Conservation (phyloP, 92 coral and sea anemone species). For the Porites cylindrica region DNA sequence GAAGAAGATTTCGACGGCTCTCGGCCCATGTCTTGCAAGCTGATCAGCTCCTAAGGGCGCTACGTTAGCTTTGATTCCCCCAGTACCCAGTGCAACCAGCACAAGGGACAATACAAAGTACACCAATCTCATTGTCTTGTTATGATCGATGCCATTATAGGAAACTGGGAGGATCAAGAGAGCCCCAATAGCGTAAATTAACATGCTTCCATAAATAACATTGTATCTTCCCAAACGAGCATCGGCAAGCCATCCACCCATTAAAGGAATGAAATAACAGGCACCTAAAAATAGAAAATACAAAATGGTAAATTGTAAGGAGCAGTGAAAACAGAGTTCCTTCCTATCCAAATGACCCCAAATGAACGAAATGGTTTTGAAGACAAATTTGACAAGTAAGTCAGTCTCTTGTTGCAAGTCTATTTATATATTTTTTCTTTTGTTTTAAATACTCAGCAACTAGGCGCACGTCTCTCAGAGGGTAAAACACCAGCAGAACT, state of each 20-base stretch:
- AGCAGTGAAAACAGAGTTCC: no score
- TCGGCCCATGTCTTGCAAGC: slow-evolving; percentile 84
- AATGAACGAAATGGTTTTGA: no score
- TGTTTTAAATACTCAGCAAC: no score
- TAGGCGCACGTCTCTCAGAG: no score
- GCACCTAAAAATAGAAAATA: slow-evolving; percentile 70
- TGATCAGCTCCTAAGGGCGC: slow-evolving; percentile 99
- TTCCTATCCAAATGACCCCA: no score
- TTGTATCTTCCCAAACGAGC: slow-evolving; percentile 83
- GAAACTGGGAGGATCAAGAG: slow-evolving; percentile 52
- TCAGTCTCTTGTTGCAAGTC: no score
- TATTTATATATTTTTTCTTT: no score
- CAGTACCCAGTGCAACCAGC: slow-evolving; percentile 92
- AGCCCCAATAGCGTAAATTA: slow-evolving; percentile 84
- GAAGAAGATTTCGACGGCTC: slow-evolving; percentile 88
- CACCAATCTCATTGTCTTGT: slow-evolving; percentile 20
- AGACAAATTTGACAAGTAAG: no score
- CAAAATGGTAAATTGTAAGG: not conserved
- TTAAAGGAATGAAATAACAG: slow-evolving; percentile 80
- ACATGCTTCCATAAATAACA: slow-evolving; percentile 76
- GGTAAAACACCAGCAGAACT: no score
- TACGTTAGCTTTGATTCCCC: slow-evolving; percentile 98
- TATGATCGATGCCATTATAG: not conserved
- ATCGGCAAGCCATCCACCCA: slow-evolving; percentile 98
- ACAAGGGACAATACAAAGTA: slow-evolving; percentile 68